Evolutionary conservation across 2,888 invertebrate species (phyloP).

Genomic region (Epirrhoe alternata): DNA sequence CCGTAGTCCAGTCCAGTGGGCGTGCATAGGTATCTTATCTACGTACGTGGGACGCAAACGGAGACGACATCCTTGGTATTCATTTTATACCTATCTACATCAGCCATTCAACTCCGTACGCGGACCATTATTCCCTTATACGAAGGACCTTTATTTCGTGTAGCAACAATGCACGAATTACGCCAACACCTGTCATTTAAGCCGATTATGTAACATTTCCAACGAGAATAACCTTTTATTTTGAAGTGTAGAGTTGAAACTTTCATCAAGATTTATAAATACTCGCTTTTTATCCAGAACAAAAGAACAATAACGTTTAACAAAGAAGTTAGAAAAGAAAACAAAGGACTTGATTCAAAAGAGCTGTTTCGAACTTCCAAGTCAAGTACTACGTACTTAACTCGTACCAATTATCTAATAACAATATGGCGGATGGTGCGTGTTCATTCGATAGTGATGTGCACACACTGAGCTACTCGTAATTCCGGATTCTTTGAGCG

Average conservation of each 20-base stretch:
- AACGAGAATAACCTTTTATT: constrained; percentile 45
- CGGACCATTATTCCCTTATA: constrained; percentile 61
- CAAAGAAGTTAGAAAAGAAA: constrained; percentile 76
- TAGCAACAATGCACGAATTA: constrained; percentile 51
- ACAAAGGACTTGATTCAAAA: constrained; percentile 74
- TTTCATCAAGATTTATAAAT: constrained; percentile 69
- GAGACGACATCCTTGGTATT: constrained; percentile 52
- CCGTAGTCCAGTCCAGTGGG: constrained; percentile 50
- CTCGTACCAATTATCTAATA: constrained; percentile 52
- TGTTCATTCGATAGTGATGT: constrained; percentile 63
- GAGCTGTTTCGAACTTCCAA: constrained; percentile 67
- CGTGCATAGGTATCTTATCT: constrained; percentile 51
- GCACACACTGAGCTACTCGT: constrained; percentile 38
- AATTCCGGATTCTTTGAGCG: constrained; percentile 51
- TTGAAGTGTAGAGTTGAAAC: constrained; percentile 43
- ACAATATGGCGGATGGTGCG: constrained; percentile 68
- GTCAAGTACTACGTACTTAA: constrained; percentile 59
- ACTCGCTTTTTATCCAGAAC: constrained; percentile 68
- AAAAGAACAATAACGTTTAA: constrained; percentile 74
- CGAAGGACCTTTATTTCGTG: constrained; percentile 54
- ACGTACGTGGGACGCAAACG: constrained; percentile 69
- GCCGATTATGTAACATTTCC: constrained; percentile 43
- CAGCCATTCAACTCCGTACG: constrained; percentile 63
- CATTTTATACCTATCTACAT: constrained; percentile 56
- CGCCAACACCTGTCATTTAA: constrained; percentile 49